phyloP scores from a whole-genome alignment of 2,888 invertebrate species.

The Bhutanitis thaidina region DNA sequence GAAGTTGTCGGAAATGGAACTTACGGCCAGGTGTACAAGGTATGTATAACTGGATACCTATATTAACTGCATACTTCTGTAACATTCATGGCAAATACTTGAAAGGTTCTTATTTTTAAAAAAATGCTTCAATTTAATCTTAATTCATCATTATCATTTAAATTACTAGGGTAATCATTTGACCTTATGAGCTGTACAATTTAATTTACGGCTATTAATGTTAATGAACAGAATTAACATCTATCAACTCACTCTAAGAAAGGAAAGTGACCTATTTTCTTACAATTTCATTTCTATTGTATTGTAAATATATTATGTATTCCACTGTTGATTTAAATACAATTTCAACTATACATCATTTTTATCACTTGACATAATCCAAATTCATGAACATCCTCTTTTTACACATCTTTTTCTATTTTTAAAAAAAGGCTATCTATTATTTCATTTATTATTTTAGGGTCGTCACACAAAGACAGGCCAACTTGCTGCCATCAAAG shows the following conservation, averaged over 20 bases:
- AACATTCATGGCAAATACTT: too few relatives aligned
- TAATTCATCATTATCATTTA: neutral
- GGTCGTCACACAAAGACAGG: constrained; percentile 99
- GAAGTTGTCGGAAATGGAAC: constrained; percentile 99
- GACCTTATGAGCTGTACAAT: constrained; percentile 23
- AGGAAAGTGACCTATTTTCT: constrained; percentile 24
- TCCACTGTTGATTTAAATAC: too few relatives aligned
- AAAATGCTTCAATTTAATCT: too few relatives aligned
- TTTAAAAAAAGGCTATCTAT: too few relatives aligned
- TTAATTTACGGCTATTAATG: constrained; percentile 46
- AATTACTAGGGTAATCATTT: constrained; percentile 12
- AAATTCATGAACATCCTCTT: too few relatives aligned
- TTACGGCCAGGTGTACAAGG: constrained; percentile 99
- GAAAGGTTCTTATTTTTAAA: too few relatives aligned
- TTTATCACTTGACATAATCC: too few relatives aligned
- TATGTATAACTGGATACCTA: constrained; percentile 44
- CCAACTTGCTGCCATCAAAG: constrained; percentile 99
- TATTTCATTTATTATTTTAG: constrained; percentile 68
- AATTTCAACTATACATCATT: too few relatives aligned
- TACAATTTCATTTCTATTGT: too few relatives aligned
- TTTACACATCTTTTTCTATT: too few relatives aligned
- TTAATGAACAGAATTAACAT: constrained; percentile 61
- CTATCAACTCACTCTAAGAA: constrained; percentile 25
- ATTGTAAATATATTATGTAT: too few relatives aligned
- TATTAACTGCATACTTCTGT: too few relatives aligned